A percentile compares a stretch with the other conserved stretches of the same genome.
Conservation (phyloP, 2,113 vertebrate species). For the Hippocampus barbouri region DNA sequence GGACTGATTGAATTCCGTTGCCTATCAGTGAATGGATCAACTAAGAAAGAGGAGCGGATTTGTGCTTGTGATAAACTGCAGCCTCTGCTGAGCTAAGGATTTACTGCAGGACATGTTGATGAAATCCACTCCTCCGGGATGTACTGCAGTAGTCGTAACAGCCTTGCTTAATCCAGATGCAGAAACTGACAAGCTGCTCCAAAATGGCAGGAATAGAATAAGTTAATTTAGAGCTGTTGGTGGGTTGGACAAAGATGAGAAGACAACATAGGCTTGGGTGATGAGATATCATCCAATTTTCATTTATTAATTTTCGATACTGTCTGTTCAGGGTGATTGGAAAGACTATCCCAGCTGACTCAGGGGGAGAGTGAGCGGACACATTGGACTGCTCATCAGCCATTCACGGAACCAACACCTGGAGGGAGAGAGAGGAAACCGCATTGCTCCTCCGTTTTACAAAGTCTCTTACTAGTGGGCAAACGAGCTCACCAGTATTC, state of each 20-base stretch:
- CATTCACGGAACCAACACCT: neutral
- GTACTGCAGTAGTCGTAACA: slow-evolving; percentile 39
- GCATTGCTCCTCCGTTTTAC: too few species aligned
- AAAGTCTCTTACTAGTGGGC: too few species aligned
- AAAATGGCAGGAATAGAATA: neutral
- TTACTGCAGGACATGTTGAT: slow-evolving; percentile 61
- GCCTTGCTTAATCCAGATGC: slow-evolving; percentile 41
- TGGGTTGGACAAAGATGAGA: neutral
- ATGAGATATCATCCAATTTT: neutral
- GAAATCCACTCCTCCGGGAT: slow-evolving; percentile 61
- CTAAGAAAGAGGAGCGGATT: slow-evolving; percentile 69
- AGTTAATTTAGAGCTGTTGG: neutral
- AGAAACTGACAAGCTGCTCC: slow-evolving; percentile 15
- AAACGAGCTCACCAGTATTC: too few species aligned
- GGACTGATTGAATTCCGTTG: slow-evolving; percentile 76
- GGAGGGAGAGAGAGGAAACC: too few species aligned
- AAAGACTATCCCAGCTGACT: neutral
- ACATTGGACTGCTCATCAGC: neutral
- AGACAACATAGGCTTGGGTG: neutral
- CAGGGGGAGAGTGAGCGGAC: neutral
- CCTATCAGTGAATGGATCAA: slow-evolving; percentile 75
- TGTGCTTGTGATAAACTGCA: slow-evolving; percentile 71
- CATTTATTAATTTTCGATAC: neutral
- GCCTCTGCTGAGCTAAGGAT: slow-evolving; percentile 68
- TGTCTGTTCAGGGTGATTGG: neutral